phyloP scores from a whole-genome alignment of 2,888 invertebrate genomes.

The Hemistola chrysoprasaria region DNA sequence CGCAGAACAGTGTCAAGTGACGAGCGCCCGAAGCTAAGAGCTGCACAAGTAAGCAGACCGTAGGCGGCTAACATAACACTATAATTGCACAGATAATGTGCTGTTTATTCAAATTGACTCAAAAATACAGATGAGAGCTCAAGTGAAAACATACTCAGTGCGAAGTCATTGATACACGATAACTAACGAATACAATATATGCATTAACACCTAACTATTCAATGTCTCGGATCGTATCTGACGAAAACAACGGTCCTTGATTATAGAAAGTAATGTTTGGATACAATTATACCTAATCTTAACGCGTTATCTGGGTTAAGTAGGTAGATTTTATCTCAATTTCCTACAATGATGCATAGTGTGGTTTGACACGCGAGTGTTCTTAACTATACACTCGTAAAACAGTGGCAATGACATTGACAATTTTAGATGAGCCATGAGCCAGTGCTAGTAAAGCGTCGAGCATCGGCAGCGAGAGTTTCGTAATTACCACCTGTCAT shows the following conservation, averaged over 20 bases:
- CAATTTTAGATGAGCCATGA: conserved; percentile 33
- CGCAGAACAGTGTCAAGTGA: conserved; percentile 46
- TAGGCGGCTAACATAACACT: conserved; percentile 34
- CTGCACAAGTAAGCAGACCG: conserved; percentile 30
- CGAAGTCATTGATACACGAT: conserved; percentile 10
- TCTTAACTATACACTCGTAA: conserved; percentile 12
- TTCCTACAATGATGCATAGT: conserved; percentile 26
- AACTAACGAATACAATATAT: conserved; percentile 14
- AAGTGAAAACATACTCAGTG: conserved; percentile 32
- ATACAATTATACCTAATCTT: conserved; percentile 27
- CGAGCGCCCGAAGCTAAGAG: conserved; percentile 36
- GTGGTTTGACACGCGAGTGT: conserved; percentile 10
- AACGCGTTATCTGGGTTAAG: conserved; percentile 29
- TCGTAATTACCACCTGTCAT: conserved; percentile 61
- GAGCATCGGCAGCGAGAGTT: conserved; percentile 44
- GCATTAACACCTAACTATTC: conserved; percentile 18
- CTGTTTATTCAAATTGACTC: conserved; percentile 32
- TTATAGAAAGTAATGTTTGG: conserved; percentile 25
- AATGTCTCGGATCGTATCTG: conserved; percentile 21
- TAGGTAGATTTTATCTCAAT: conserved; percentile 24
- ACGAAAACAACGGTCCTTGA: conserved; percentile 31
- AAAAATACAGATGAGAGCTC: conserved; percentile 28
- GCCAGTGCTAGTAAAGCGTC: conserved; percentile 17
- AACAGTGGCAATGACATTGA: conserved; percentile 57
- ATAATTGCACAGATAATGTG: conserved; percentile 33